A percentile compares a stretch with the other conserved stretches of the same genome.
Evolutionary conservation across 30 jellyfish, hydroid and myxozoan genomes (phyloP).

Genomic region (Aurelia aurita complex sp. Pacific): DNA sequence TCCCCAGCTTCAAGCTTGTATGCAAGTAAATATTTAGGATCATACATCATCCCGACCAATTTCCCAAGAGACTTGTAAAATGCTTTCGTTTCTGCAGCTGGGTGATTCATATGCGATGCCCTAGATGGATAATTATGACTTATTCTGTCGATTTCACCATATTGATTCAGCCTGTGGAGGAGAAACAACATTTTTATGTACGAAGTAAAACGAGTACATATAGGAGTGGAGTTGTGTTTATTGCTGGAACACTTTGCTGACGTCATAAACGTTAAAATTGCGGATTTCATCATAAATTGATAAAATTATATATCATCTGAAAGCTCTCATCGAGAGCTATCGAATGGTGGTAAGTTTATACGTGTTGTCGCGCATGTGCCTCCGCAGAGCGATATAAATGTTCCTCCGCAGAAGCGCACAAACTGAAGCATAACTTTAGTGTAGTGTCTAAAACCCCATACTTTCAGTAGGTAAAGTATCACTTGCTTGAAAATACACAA

Average conservation of each 20-base stretch:
- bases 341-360: no score
- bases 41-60: constrained; percentile 26
- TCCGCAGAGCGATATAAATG: no score
- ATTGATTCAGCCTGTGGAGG: constrained; percentile 41
- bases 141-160: constrained; percentile 52
- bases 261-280: no score
- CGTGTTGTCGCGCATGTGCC: no score
- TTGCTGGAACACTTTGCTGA: background rate
- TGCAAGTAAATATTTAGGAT: constrained; percentile 25
- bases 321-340: no score
- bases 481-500: background rate
- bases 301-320: no score
- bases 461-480: background rate
- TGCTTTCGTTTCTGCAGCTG: constrained; percentile 45
- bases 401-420: no score
- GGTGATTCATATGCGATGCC: constrained; percentile 43
- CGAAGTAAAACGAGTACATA: no score
- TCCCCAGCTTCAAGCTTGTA: constrained; percentile 75
- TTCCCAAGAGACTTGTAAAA: constrained; percentile 49
- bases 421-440: no score
- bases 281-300: no score
- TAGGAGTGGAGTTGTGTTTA: no score
- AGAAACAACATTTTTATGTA: background rate
- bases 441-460: no score
- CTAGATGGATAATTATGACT: constrained; percentile 64